Percentiles rank a stretch among this genome's conserved stretches.
These are phyloP conservation scores for Desmodus rotundus DNA, from an alignment of 2,113 vertebrate genomes.

Conservation along the genomic window DNA sequence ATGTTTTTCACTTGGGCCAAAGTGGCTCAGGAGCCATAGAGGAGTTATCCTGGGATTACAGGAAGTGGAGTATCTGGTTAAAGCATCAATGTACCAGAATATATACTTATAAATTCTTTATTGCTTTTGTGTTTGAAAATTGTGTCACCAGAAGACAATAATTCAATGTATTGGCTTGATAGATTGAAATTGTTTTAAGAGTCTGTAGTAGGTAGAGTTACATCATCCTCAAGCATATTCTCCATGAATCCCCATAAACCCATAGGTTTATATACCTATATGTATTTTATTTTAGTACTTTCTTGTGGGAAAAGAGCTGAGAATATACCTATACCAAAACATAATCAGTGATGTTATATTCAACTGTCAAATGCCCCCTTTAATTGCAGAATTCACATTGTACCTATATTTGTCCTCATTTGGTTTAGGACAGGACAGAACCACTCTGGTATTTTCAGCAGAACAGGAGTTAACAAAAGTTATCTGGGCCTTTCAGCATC, in stretches of 20 bases:
- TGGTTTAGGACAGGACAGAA: neutral
- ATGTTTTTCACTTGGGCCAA: neutral
- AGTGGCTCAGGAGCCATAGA: neutral
- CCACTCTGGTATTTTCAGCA: neutral
- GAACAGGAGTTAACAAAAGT: neutral
- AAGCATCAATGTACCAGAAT: neutral
- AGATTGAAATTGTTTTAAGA: neutral
- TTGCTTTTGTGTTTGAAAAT: neutral
- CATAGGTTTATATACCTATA: neutral
- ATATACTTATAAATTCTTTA: neutral
- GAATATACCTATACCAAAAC: neutral
- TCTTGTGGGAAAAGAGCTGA: neutral
- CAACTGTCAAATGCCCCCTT: neutral
- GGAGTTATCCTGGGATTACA: neutral
- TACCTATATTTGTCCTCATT: neutral
- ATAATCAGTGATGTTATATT: neutral
- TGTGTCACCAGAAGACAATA: neutral
- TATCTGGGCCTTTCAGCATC: accelerated
- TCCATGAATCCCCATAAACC: neutral
- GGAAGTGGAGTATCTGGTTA: neutral
- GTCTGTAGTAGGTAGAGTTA: neutral
- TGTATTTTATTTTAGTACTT: neutral
- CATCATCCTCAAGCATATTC: neutral
- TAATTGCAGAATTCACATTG: neutral
- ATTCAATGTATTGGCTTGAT: neutral